Evolutionary conservation across 2,797 vertebrate genomes (phyloP), one percentile per base, ranked within the genome.

Genomic region (Diceros bicornis): DNA sequence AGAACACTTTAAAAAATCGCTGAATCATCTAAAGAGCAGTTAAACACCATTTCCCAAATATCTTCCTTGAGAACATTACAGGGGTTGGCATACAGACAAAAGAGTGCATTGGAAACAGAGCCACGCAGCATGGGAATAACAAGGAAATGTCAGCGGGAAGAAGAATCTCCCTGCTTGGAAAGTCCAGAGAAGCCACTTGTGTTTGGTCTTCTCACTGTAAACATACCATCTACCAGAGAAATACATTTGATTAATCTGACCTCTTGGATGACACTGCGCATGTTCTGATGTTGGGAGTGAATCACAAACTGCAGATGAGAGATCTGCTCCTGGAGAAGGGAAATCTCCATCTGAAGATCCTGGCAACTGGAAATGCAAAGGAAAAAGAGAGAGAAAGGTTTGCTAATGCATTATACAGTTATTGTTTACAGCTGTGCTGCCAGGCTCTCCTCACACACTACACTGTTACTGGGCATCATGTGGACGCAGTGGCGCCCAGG

Each of bases 301-400:
- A 99, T 99, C 95, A 99, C 75, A 0, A 50, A 59, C 47, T 99
- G 98, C 82, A 99, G 96, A 50, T 99, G 99, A 27, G 71, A 50
- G 37, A 99, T 98, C 97, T 99, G 98, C 64, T 99, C 98, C 84
- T 92, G 97, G 8, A 99, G 96, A 7, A 84, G 97, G 61, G 95
- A 97, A 69, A 98, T 96, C 91, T 98, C 98, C 25, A 0, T 27
- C 7, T 98, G 98, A 95, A 99, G 96, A 23, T 93, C 87, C 74
- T 96, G 95, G 90, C 98, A 98, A 64, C 99, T 99, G 88, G 2
- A 0, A 91, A 82, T 0, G 1, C 8, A 75, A 61, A 89, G 94
- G 62, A 25, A 88, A 89, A 44, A 37, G 47, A 55, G 50, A 91
- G 57, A 59, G 52, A n/a, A 91, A 52, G 12, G 17, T 16, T 92